These are phyloP conservation scores for Linepithema humile DNA, from an alignment of 1,140 invertebrate genomes.

Conservation along the genomic window DNA sequence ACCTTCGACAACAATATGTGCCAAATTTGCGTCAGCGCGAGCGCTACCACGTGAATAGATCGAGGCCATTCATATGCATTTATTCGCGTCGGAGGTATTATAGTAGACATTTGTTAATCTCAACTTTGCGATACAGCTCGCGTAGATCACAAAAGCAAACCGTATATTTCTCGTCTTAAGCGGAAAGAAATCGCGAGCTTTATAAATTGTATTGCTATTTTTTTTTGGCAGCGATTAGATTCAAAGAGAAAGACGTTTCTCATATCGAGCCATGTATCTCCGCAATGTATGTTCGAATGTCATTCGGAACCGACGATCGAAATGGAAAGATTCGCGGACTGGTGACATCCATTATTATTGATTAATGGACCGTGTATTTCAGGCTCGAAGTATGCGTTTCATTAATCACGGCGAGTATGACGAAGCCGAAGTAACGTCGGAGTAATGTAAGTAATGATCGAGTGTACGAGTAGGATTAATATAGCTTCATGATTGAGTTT, in stretches of 20 bases:
- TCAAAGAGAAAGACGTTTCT: slow-evolving; percentile 2
- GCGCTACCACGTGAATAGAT: neutral
- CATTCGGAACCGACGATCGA: neutral
- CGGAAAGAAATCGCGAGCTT: neutral
- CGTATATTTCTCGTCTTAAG: slow-evolving; percentile 10
- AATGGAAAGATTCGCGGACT: neutral
- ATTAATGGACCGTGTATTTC: slow-evolving; percentile 9
- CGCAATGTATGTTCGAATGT: neutral
- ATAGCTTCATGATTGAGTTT: slow-evolving; percentile 5
- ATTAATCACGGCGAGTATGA: slow-evolving; percentile 25
- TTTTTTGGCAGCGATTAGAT: neutral
- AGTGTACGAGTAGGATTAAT: slow-evolving; percentile 8
- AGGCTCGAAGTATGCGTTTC: neutral
- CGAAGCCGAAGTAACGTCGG: neutral
- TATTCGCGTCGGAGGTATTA: slow-evolving; percentile 31
- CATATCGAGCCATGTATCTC: neutral
- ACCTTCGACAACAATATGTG: neutral
- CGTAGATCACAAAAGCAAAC: neutral
- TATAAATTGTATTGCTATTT: slow-evolving; percentile 25
- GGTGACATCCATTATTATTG: slow-evolving; percentile 53
- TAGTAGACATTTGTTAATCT: slow-evolving; percentile 18
- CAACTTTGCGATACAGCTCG: neutral
- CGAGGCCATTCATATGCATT: slow-evolving; percentile 34
- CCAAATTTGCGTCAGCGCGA: slow-evolving; percentile 13
- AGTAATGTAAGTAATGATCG: slow-evolving; percentile 23